Evolutionary conservation across 2,888 invertebrate genomes (phyloP), one percentile per base, ranked within the genome.

Genomic region (Rhagium mordax): DNA sequence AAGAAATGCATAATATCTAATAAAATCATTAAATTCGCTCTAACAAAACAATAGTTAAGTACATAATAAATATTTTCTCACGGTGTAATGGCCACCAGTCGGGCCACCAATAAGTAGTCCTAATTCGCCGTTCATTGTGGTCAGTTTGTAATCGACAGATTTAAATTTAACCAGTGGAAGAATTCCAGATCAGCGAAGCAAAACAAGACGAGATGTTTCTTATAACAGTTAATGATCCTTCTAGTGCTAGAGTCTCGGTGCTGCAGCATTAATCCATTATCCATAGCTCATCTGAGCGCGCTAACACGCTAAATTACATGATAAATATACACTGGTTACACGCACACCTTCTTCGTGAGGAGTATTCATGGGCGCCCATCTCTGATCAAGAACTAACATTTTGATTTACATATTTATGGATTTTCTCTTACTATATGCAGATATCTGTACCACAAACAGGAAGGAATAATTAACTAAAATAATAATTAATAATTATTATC

Each of bases 221-320:
- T 41, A 18, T 57, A 68, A 55, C 21, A 60, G 69, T 69, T 69
- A 69, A 69, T 69, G 69, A 69, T 69, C 33, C 59, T 60, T 55
- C 49, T 55, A 67, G 67, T 57, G 75, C 72, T 61, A 75, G 33
- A 33, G 70, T 60, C 71, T 61, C 48, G 47, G 60, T 69, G 71
- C 68, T 60, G 49, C 60, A 66, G 75, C 71, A 70, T 75, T 75
- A 75, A 75, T 75, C 72, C 75, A 73, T 75, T 73, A 73, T 73
- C 72, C 61, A 73, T 71, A 71, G 75, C 75, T 71, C 70, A 61
- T 57, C 71, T 55, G 24, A 66, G 62, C 70, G 70, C 71, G 68
- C 55, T 59, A 62, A 69, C 65, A 65, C 60, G 69, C 71, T 61
- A 68, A 61, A 61, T 68, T 64, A 59, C 66, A 61, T 70, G 74